A percentile compares a stretch with the other conserved stretches of the same genome.
Evolutionary conservation across 2,113 vertebrate species (phyloP).

Genomic region (Abramis brama): DNA sequence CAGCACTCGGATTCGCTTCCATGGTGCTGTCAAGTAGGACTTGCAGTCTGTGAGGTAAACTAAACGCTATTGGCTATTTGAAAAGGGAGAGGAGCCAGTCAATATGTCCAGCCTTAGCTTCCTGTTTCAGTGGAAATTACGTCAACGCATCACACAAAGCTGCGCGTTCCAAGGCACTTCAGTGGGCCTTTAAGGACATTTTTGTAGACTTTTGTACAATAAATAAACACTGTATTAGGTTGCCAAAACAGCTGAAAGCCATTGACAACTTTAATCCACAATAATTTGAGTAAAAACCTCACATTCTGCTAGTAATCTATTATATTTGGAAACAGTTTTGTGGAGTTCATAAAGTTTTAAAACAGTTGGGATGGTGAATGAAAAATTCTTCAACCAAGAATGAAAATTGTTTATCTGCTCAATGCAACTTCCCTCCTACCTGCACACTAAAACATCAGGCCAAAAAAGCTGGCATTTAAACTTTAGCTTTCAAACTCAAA

Average conservation of each 20-base stretch:
- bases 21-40: no score
- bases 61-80: no score
- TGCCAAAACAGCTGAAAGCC: neutral
- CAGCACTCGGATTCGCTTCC: no score
- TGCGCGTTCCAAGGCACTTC: no score
- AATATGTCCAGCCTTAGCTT: no score
- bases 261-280: neutral
- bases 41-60: no score
- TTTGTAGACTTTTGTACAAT: neutral
- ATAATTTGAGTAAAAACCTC: neutral
- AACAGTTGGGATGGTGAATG: neutral
- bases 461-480: neutral
- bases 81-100: no score
- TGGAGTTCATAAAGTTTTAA: neutral
- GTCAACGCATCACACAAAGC: no score
- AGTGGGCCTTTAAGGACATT: neutral
- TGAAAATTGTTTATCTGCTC: neutral
- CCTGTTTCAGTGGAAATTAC: no score
- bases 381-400: neutral
- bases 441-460: neutral
- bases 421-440: neutral
- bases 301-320: neutral
- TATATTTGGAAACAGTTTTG: neutral
- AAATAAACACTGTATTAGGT: neutral
- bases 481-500: conserved; percentile 21